Base-by-base conservation (phyloP, 2,113 vertebrate species). In the Nothocercus julius region DNA sequence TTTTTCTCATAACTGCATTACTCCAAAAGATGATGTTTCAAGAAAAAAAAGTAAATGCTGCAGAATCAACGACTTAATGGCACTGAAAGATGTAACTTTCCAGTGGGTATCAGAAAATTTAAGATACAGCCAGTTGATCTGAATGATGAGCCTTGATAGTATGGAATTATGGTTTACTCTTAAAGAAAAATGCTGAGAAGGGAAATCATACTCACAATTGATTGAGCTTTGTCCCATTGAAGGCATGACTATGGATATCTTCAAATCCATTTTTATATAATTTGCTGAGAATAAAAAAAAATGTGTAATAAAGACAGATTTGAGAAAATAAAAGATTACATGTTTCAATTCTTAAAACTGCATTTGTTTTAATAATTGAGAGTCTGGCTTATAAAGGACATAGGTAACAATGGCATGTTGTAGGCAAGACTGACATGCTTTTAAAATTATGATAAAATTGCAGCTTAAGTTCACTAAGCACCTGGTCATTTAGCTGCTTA, bases 201-300 rank as follows among this genome's bases (percentile, higher is more conserved):
- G 70, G 75, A 75, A 90, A 92, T 54, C 77, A 87, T 96, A 97
- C 99, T 97, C 98, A 99, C 99, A 99, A 68, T 44, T 98, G 98
- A 97, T 98, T 98, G 96, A 99, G 97, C 38, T 98, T 99, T 30
- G 98, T 99, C 72, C 99, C 98, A 0, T 99, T 99, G 97, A 99
- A 99, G 2, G 98, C 98, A 10, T 99, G 97, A 73, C 98, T 98
- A 90, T 98, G 96, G 92, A 99, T 98, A 95, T 98, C 98, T 97
- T 98, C 98, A 96, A 99, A 98, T 97, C 99, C 98, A 70, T 99
- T 99, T 97, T 98, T 98, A 82, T 98, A 98, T 51, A 99, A 97
- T 96, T 98, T 99, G 92, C 99, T 99, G 94, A 75, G 64, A 58
- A 88, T 40, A 67, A 94, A 54, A 9, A 49, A 56, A 66, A 34